Base-by-base conservation (phyloP, 2,113 vertebrate species). In the Limanda limanda region DNA sequence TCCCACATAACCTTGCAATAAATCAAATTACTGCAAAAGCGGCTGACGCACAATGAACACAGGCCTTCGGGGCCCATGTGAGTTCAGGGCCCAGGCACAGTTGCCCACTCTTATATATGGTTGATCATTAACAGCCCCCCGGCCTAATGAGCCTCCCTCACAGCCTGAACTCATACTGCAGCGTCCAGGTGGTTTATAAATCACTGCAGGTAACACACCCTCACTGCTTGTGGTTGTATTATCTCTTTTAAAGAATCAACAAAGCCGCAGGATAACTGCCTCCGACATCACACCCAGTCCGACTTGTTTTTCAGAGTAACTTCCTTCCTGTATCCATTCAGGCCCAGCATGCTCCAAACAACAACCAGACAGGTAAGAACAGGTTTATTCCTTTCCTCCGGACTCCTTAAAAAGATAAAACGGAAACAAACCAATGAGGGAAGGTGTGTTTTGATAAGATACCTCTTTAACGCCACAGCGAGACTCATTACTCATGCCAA, bases 311-410 rank as follows among this genome's bases (percentile, higher is more conserved):
- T 78, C 25, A 63, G 42, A 58, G 40, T 17, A 4, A 52, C 59
- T 62, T 59, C 55, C 68, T 13, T 13, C 5, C 11, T 10, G 59
- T 45, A 25, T 47, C 69, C 1, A 15, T 7, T 20, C 12, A 17
- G 18, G 59, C 62, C 18, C 40, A n/a, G 45, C 31, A 6, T 11
- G 40, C 40, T 58, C 40, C 35, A 35, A 60, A 83, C 47, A 81
- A 68, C 70, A 51, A 67, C 13, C 48, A 14, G 71, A 37, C 82
- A 75, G 48, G 83, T 71, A n/a, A 4, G 3, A 52, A 42, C 78
- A 76, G 6, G 62, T 74, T 60, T 45, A 31, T 10, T 10, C 73
- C 13, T 75, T 20, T 51, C 55, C 58, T 31, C 20, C 11, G 11
- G 27, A 35, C 42, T 67, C 1, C 6, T n/a, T 10, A 4, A 51